Percentiles rank a stretch among this genome's conserved stretches.
Conservation (phyloP, 2,113 vertebrate species). For the Channa argus region DNA sequence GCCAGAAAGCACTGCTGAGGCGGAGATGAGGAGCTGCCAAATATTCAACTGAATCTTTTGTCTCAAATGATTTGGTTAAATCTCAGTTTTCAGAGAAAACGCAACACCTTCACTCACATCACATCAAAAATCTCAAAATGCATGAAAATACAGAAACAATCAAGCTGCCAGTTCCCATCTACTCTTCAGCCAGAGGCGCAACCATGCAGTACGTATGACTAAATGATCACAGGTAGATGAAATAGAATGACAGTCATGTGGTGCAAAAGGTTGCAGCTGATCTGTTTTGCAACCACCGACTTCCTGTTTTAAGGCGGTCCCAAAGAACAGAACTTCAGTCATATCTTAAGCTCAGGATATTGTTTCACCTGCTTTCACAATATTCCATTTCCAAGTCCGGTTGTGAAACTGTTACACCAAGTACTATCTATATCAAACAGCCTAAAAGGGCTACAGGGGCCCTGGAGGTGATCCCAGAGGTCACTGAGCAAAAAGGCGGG, state of each 20-base stretch:
- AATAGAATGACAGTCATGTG: neutral
- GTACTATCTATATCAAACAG: no score
- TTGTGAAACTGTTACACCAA: no score
- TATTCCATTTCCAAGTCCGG: no score
- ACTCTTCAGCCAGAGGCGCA: no score
- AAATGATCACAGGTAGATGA: no score
- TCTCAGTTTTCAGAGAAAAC: neutral
- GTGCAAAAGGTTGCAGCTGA: neutral
- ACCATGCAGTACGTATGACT: no score
- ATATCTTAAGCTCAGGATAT: neutral
- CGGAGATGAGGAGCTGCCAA: constrained; percentile 3
- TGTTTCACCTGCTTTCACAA: neutral
- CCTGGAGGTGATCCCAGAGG: no score
- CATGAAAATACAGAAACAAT: neutral
- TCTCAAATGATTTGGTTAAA: neutral
- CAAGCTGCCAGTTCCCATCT: neutral
- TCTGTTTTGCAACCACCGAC: neutral
- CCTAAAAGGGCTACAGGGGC: no score
- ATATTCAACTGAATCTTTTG: neutral
- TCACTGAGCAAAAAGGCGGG: no score
- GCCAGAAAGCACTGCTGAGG: constrained; percentile 15
- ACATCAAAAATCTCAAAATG: neutral
- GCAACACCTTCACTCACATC: neutral
- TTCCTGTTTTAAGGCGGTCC: neutral
- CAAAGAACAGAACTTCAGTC: neutral